Evolutionary conservation across 2,888 invertebrate genomes (phyloP), one percentile per base, ranked within the genome.

Genomic region (Dinocampus coccinellae): DNA sequence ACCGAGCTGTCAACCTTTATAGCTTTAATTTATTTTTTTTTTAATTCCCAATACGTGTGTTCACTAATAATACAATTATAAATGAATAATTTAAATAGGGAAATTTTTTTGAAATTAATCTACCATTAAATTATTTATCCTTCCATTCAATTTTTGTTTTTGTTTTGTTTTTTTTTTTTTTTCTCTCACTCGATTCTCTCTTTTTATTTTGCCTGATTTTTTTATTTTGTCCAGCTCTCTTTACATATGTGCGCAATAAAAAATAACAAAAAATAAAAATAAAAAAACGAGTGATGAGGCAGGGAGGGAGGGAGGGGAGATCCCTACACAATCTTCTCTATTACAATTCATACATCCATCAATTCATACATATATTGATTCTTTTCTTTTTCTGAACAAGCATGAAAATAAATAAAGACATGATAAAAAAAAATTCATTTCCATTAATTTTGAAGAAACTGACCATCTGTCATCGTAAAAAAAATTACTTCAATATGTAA

Each of bases 51-150:
- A 29, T 39, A 34, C 7, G 47, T 29, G 29, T 47, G 13, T 68
- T 24, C 47, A 33, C 42, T 13, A 63, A 16, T 61, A 61, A 61
- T 16, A 47, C 58, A 58, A 26, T 33, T 26, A 26, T 26, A 29
- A 69, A 57, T 64, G 39, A 55, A 69, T 69, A 55, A 69, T 69
- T n/a, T 10, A 47, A 47, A 16, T 42, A 63, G 24, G 26, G 10
- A 26, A 10, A 63, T 33, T 63, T 53, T 63, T 16, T 55, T 3
- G 24, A 53, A 24, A 33, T 53, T 69, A 63, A 69, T 69, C 36
- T 29, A 26, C 39, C 42, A 47, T 69, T 63, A 39, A 62, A 69
- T 69, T 63, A 63, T 69, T 62, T 26, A 39, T 55, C 62, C 34
- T 24, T 2, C n/a, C n/a, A n/a, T n/a, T n/a, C n/a, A n/a, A n/a